A percentile compares a stretch with the other conserved stretches of the same genome.
phyloP scores from a whole-genome alignment of 2,797 vertebrate species.

The Gephyroberyx darwinii region DNA sequence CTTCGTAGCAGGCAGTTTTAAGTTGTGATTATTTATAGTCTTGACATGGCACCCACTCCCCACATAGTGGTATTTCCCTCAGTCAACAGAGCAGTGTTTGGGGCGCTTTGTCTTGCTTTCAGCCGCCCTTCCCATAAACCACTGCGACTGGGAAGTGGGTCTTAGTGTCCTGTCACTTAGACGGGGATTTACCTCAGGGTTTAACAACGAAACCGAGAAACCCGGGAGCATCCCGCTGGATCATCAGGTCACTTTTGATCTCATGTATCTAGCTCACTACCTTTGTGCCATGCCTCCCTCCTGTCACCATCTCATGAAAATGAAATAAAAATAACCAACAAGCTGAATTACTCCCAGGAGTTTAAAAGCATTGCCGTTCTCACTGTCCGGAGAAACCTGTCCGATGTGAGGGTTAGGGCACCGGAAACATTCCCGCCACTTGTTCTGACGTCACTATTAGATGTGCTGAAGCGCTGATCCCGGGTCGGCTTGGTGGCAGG shows the following conservation, averaged over 20 bases:
- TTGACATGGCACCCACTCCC: constrained; percentile 76
- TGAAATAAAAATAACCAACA: not conserved
- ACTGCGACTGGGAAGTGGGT: constrained; percentile 50
- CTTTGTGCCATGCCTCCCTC: not conserved
- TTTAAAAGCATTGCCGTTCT: not conserved
- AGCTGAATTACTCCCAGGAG: not conserved
- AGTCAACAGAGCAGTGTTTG: constrained; percentile 80
- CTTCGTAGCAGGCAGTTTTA: constrained; percentile 64
- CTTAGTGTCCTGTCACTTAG: constrained; percentile 47
- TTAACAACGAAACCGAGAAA: constrained; percentile 4
- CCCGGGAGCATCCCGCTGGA: not conserved
- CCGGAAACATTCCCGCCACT: constrained; percentile 20
- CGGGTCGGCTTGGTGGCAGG: constrained; percentile 20
- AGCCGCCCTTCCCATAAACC: constrained; percentile 68
- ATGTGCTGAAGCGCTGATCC: constrained; percentile 27
- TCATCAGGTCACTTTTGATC: not conserved
- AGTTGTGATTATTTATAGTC: constrained; percentile 79
- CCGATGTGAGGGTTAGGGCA: not conserved
- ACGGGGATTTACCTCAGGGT: constrained; percentile 30
- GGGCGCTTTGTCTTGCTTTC: constrained; percentile 75
- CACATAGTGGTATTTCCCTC: constrained; percentile 80
- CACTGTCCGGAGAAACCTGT: not conserved
- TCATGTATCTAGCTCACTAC: not conserved
- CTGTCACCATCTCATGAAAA: constrained; percentile 3
- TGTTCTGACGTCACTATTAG: constrained; percentile 18